Evolutionary conservation across 2,888 invertebrate genomes (phyloP).

Genomic region (Incurvaria masculella): DNA sequence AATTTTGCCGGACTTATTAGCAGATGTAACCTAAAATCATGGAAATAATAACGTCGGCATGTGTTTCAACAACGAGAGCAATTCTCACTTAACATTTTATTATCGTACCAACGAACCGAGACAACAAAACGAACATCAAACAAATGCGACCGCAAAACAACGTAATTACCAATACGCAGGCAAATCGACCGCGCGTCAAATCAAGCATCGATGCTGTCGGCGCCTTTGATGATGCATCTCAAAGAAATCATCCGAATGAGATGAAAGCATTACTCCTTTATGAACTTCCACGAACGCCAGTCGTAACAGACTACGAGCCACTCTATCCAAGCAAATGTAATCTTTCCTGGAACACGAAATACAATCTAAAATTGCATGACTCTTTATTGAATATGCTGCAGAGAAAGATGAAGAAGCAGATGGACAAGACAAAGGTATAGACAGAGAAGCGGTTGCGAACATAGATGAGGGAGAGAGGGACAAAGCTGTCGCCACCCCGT

Average conservation of each 20-base stretch:
- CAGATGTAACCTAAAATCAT: too few species aligned
- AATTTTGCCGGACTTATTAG: too few species aligned
- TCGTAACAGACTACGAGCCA: not conserved
- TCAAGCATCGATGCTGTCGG: conserved; percentile 22
- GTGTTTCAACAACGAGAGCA: too few species aligned
- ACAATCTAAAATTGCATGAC: not conserved
- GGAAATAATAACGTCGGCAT: too few species aligned
- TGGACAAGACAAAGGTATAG: conserved; percentile 26
- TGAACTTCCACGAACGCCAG: not conserved
- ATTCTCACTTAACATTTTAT: conserved; percentile 8
- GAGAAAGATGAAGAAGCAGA: conserved; percentile 17
- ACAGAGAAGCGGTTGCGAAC: conserved; percentile 23
- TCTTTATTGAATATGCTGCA: not conserved
- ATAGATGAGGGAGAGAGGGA: conserved; percentile 28
- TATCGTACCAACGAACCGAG: conserved; percentile 9
- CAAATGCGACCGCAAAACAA: conserved; percentile 28
- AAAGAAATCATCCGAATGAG: conserved; percentile 13
- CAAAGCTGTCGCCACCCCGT: conserved; percentile 27
- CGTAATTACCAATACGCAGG: conserved; percentile 30
- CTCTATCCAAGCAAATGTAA: not conserved
- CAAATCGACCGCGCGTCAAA: conserved; percentile 22
- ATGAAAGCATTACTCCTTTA: conserved; percentile 5
- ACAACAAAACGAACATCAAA: conserved; percentile 24
- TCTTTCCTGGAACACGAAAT: not conserved
- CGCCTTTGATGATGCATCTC: conserved; percentile 21